A percentile compares a stretch with the other conserved stretches of the same genome.
These are phyloP conservation scores for Lanistes nyassanus DNA, from an alignment of 1,140 invertebrate genomes.

Conservation along the genomic window DNA sequence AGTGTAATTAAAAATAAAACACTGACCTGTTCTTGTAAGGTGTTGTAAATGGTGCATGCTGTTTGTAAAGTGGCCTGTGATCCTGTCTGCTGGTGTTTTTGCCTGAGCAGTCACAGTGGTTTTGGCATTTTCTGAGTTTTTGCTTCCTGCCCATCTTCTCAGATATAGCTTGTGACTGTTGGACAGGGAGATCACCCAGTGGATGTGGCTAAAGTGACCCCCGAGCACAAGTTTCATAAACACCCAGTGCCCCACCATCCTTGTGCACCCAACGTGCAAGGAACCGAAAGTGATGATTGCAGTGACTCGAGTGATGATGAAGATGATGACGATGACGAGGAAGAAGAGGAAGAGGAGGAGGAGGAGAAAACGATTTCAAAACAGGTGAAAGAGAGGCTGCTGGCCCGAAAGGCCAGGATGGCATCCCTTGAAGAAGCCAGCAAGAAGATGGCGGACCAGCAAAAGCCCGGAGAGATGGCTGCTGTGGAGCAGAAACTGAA, in stretches of 20 bases:
- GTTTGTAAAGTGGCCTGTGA: too few species aligned
- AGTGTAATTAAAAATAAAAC: too few species aligned
- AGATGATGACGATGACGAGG: conserved; percentile 46
- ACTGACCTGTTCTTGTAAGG: too few species aligned
- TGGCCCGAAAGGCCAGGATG: conserved; percentile 23
- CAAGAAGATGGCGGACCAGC: conserved; percentile 29
- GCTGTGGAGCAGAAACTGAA: conserved; percentile 13
- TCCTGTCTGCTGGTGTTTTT: too few species aligned
- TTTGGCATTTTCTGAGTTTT: too few species aligned
- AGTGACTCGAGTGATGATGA: conserved; percentile 46
- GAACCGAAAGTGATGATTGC: conserved; percentile 42
- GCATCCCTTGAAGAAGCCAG: conserved; percentile 16
- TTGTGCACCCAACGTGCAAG: conserved; percentile 32
- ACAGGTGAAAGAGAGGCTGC: conserved; percentile 23
- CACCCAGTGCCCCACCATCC: conserved; percentile 22
- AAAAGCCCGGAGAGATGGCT: not conserved
- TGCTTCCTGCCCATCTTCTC: too few species aligned
- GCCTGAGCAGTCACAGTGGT: too few species aligned
- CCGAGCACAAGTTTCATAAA: conserved; percentile 26
- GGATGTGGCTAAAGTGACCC: conserved; percentile 32
- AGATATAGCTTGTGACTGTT: too few species aligned
- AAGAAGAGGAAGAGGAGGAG: conserved; percentile 38
- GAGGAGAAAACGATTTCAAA: conserved; percentile 40
- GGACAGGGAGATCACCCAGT: conserved; percentile 21
- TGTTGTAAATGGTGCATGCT: too few species aligned